phyloP scores from a whole-genome alignment of 2,113 vertebrate genomes.

The Gallinago paraguaiae region DNA sequence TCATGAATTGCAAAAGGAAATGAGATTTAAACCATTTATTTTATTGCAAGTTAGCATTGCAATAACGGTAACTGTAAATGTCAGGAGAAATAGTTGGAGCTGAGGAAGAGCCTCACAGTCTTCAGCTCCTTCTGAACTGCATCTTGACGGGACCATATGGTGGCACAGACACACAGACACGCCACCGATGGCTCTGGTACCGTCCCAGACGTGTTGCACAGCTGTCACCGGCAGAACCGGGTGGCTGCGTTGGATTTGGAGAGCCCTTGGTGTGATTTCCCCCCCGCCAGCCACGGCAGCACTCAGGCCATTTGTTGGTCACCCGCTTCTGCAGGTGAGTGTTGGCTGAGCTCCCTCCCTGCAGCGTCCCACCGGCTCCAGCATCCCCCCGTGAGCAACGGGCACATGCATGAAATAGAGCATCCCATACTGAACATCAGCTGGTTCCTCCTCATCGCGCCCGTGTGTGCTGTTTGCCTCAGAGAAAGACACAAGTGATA shows the following conservation, averaged over 20 bases:
- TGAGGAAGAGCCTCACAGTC: background rate
- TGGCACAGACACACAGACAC: background rate
- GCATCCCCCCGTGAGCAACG: background rate
- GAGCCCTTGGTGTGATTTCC: background rate
- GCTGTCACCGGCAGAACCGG: accelerated
- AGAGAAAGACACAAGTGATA: background rate
- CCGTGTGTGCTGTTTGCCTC: background rate
- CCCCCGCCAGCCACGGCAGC: background rate
- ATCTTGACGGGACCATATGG: accelerated
- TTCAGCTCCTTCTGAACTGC: background rate
- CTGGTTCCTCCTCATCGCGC: background rate
- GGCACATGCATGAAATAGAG: accelerated
- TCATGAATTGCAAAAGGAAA: background rate
- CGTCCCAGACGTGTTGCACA: accelerated
- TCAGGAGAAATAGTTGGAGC: background rate
- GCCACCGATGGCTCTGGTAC: background rate
- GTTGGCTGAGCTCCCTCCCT: background rate
- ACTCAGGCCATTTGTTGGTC: accelerated
- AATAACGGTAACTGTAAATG: background rate
- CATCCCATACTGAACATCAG: background rate
- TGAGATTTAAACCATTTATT: background rate
- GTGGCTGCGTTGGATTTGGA: background rate
- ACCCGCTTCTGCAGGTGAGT: background rate
- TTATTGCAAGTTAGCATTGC: background rate
- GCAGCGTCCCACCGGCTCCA: accelerated